Base-by-base conservation (phyloP, 2,113 vertebrate genomes). In the Menura novaehollandiae region DNA sequence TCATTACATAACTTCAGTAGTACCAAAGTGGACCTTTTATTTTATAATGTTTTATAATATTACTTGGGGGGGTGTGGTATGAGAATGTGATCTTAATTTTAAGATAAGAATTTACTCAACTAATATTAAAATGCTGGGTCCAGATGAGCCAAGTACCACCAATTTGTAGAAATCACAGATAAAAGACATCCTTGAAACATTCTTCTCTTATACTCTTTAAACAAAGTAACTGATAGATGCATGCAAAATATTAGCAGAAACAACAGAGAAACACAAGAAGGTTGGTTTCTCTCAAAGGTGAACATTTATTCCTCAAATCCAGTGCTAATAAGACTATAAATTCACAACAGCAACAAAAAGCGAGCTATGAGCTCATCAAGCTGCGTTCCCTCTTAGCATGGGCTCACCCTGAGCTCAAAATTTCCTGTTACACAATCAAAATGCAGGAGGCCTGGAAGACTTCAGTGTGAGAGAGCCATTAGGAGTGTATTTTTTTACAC, bases 21-120 rank as follows among this genome's bases (percentile, higher is more conserved):
- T 18, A 66, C 7, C 44, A 73, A 11, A 24, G 11, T 0, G 1
- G 12, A 49, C 4, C 9, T 80, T 83, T 46, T 16, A 81, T 55
- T 83, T 76, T 17, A n/a, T 55, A 82, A 24, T 60, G 37, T 26
- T 60, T 60, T 60, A 60, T 20, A 73, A 11, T 30, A 41, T 15
- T 32, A 58, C 39, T 15, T 64, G 13, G 3, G 10, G 10, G 3
- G 6, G 3, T 17, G 22, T 3, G 3, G 28, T 27, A 2, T 15
- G 27, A 10, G 30, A 55, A 62, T 35, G 62, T 13, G 32, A 28
- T 39, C 13, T 12, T 56, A 37, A 60, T 71, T 58, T 81, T 74
- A 85, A 53, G 2, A 5, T 55, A 35, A 30, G 6, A 55, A 24
- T 7, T 85, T 60, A 52, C 33, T 82, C 3, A 4, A 55, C 33